phyloP scores from a whole-genome alignment of 2,113 vertebrate species.

The Psilopogon haemacephalus region DNA sequence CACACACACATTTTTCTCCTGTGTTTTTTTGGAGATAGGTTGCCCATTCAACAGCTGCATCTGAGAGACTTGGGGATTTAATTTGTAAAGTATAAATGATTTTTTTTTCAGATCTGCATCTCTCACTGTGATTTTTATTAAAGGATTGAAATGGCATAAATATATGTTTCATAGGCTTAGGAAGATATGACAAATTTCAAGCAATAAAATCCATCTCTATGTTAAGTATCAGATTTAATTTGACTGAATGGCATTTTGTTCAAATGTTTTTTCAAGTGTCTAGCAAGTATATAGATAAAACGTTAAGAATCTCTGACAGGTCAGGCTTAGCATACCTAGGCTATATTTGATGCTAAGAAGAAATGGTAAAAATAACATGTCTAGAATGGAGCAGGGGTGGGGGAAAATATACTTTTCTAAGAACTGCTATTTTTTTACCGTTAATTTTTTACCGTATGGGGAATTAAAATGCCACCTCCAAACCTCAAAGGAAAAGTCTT shows the following conservation, averaged over 20 bases:
- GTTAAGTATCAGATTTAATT: conserved; percentile 45
- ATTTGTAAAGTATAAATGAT: conserved; percentile 12
- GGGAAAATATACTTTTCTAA: not conserved
- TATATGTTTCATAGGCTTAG: conserved; percentile 12
- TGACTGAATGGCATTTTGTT: not conserved
- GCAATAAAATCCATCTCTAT: conserved; percentile 41
- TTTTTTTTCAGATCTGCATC: not conserved
- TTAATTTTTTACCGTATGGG: not conserved
- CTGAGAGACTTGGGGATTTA: not conserved
- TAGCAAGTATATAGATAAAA: not conserved
- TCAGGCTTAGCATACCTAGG: not conserved
- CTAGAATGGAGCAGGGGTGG: not conserved
- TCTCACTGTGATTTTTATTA: not conserved
- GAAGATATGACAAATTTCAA: conserved; percentile 29
- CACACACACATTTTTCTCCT: not conserved
- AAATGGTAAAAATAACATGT: not conserved
- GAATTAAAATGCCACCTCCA: not conserved
- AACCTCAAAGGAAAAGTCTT: not conserved
- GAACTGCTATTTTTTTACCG: not conserved
- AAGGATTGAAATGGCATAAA: conserved; percentile 38
- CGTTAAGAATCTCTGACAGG: not conserved
- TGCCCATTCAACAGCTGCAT: not conserved
- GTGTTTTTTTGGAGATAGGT: not conserved
- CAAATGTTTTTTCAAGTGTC: not conserved
- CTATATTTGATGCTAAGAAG: not conserved